phyloP scores from a whole-genome alignment of 2,888 invertebrate genomes.

The Volucella bombylans region DNA sequence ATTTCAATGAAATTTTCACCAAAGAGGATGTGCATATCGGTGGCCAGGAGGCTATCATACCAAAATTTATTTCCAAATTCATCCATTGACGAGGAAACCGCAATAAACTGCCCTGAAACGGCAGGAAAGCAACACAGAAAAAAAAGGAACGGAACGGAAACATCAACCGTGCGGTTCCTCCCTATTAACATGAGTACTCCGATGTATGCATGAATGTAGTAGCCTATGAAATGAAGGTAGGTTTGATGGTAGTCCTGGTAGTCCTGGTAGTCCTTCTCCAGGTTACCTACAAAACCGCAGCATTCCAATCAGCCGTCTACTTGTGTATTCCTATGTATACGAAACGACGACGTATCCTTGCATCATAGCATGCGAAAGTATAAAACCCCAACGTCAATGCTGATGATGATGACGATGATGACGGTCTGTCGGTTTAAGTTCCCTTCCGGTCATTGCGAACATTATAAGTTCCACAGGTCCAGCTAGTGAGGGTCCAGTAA shows the following conservation, averaged over 20 bases:
- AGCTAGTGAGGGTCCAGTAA: too few species aligned
- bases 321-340: not conserved
- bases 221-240: not conserved
- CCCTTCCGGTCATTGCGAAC: constrained; percentile 66
- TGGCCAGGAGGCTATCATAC: constrained; percentile 15
- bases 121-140: constrained; percentile 6
- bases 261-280: not conserved
- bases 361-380: constrained; percentile 33
- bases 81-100: constrained; percentile 31
- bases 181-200: not conserved
- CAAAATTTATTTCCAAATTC: constrained; percentile 6
- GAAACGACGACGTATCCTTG: not conserved
- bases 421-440: constrained; percentile 55
- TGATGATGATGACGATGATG: constrained; percentile 47
- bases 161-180: not conserved
- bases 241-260: not conserved
- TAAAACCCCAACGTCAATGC: constrained; percentile 33
- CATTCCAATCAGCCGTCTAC: constrained; percentile 7
- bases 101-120: constrained; percentile 41
- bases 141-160: not conserved
- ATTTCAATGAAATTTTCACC: constrained; percentile 4
- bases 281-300: not conserved
- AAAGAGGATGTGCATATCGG: constrained; percentile 12
- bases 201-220: not conserved
- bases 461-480: constrained; percentile 49